Evolutionary conservation across 1,140 invertebrate species (phyloP), one percentile per base, ranked within the genome.

Genomic region (Pogonus chalceus): DNA sequence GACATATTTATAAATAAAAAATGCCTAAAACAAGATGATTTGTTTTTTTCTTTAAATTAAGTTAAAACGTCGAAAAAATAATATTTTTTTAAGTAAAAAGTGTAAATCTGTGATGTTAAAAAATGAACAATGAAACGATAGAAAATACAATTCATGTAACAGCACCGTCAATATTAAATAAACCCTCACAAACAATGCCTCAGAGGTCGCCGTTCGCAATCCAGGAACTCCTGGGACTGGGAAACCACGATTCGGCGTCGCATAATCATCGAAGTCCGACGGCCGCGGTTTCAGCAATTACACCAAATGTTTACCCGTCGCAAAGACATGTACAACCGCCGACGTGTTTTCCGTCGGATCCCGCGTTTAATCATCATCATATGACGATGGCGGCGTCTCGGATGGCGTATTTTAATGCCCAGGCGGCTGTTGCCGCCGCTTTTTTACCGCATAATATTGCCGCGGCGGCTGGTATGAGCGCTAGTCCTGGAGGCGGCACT

Each of bases 121-220:
- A n/a, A n/a, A 66, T 68, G 66, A 66, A 68, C 66, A 66, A 66
- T 66, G 66, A 66, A 53, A 61, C 54, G 51, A 59, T 66, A 64
- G 65, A 66, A 51, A 63, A 63, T 52, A 69, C 68, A 21, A 66
- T 69, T 21, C 68, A 69, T 60, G 68, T 69, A 55, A 69, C 69
- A 20, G 68, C 69, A n/a, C 69, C 68, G 16, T 67, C 66, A 46
- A 69, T 70, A n/a, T 57, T 71, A 21, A 70, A 67, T 58, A 68
- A 69, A 43, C 65, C 68, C 35, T 39, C 23, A 12, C 68, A 69
- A 57, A 68, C 74, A 52, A 81, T 87, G 77, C 87, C 88, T 58
- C 88, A 92, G 71, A 77, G 90, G 60, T 90, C 88, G 58, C 89
- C 90, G 16, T 94, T 93, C 73, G 90, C 88, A 58, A 93, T 93